Evolutionary conservation across 2,888 invertebrate genomes (phyloP), one percentile per base, ranked within the genome.

Genomic region (Plebejus anna): DNA sequence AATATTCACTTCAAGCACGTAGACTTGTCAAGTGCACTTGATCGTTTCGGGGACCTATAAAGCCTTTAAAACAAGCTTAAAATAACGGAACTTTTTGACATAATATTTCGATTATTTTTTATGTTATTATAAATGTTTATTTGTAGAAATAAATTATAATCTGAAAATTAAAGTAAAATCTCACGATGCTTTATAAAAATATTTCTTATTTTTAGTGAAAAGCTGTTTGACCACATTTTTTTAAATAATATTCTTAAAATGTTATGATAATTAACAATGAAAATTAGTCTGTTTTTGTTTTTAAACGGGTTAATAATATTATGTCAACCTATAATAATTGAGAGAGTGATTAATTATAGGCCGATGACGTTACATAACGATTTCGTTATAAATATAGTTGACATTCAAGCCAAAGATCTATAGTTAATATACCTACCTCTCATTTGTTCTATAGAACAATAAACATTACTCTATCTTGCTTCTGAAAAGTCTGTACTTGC

Each of bases 291-390:
- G 66, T 32, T 66, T 66, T 66, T 61, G 42, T 71, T 71, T 42
- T 22, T 1, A 71, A 42, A 71, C 71, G 22, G n/a, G 70, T 70
- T 70, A 16, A 22, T 42, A 38, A 0, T 71, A 71, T 11, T 47
- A 47, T 72, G 71, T 72, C 71, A 32, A 5, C 5, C 32, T 4
- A 13, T 66, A 28, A 5, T 66, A 61, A 61, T 28, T 61, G 38
- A 22, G 22, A 9, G 9, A 42, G 42, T 72, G 47, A 72, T 72
- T 42, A 72, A 42, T 36, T 22, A 22, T 22, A 16, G 16, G 2
- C 9, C 42, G 71, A 72, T 72, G 71, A 47, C 22, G 47, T 28
- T 47, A 72, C 47, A 7, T 47, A 72, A 72, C 47, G 47, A 47
- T 2, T 16, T 22, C 9, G 22, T 22, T 71, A 22, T 42, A 71